These are phyloP conservation scores for Acinonyx jubatus DNA, from an alignment of 2,113 vertebrate genomes.

Conservation along the genomic window DNA sequence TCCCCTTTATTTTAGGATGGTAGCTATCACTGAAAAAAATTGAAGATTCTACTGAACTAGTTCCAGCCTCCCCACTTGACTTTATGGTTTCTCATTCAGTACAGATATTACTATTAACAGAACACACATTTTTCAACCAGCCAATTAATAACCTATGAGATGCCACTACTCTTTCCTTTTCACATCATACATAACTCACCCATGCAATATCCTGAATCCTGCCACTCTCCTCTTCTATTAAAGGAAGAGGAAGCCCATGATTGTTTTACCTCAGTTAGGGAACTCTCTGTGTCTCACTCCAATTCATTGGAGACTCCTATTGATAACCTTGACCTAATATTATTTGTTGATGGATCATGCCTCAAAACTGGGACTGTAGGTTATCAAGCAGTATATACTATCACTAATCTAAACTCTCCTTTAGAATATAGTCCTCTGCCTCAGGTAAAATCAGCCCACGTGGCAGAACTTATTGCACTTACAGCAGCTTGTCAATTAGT, in stretches of 20 bases:
- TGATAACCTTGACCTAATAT: neutral
- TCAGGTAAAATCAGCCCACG: neutral
- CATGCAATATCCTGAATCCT: neutral
- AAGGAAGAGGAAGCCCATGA: neutral
- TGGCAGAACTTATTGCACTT: neutral
- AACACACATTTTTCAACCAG: neutral
- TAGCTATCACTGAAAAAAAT: neutral
- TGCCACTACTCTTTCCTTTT: neutral
- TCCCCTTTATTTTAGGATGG: neutral
- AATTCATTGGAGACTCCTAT: neutral
- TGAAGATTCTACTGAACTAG: neutral
- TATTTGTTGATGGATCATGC: neutral
- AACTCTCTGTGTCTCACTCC: neutral
- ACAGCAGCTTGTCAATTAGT: neutral
- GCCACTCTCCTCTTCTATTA: neutral
- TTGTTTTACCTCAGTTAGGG: neutral
- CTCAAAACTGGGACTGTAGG: neutral
- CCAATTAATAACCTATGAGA: neutral
- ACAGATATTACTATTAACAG: neutral
- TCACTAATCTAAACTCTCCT: neutral
- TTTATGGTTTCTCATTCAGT: neutral
- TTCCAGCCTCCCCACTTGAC: neutral
- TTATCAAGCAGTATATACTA: neutral
- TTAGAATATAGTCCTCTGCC: neutral
- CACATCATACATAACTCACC: neutral